A percentile compares a stretch with the other conserved stretches of the same genome.
phyloP scores from a whole-genome alignment of 2,888 invertebrate species.

The Drosophila koepferae region DNA sequence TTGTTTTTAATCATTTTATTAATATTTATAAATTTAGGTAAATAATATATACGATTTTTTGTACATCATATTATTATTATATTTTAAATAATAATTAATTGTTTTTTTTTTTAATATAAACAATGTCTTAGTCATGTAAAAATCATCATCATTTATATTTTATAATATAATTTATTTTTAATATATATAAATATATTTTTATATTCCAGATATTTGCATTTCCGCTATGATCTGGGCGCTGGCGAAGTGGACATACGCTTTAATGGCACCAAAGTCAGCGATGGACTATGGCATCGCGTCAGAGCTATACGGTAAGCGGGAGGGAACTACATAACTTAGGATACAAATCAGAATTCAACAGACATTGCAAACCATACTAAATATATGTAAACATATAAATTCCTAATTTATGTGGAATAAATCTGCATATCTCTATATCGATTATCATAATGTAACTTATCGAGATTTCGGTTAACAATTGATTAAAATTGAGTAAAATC shows the following conservation, averaged over 20 bases:
- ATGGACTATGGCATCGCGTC: constrained; percentile 93
- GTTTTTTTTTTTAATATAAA: too few relatives aligned
- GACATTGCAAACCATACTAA: background rate
- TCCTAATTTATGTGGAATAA: too few relatives aligned
- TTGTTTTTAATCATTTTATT: too few relatives aligned
- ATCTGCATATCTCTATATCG: too few relatives aligned
- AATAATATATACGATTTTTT: too few relatives aligned
- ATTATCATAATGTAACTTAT: too few relatives aligned
- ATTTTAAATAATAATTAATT: too few relatives aligned
- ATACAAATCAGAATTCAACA: background rate
- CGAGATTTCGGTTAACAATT: too few relatives aligned
- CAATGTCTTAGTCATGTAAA: background rate
- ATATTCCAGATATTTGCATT: constrained; percentile 82
- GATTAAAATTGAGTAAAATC: background rate
- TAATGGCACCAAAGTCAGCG: constrained; percentile 94
- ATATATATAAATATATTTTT: background rate
- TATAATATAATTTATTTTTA: background rate
- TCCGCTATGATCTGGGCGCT: constrained; percentile 94
- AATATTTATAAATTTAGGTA: too few relatives aligned
- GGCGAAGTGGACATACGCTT: constrained; percentile 94
- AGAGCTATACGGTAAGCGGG: constrained; percentile 89
- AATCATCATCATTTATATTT: background rate
- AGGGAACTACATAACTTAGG: background rate
- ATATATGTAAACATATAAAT: too few relatives aligned
- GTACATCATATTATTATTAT: too few relatives aligned